Conservation (phyloP, 2,888 invertebrate genomes). For the Cryptus armator region DNA sequence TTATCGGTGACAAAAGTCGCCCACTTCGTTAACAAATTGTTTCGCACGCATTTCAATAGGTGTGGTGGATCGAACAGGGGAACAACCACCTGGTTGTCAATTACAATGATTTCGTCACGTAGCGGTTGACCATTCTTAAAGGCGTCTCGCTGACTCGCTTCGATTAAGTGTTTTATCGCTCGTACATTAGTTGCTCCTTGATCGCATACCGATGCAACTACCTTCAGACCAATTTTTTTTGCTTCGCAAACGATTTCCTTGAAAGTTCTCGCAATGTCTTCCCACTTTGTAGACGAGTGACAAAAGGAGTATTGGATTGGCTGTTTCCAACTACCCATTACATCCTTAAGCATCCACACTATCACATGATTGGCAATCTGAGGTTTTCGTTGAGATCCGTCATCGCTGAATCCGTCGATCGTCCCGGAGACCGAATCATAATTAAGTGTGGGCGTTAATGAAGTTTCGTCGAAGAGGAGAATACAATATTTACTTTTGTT, state of each 20-base stretch:
- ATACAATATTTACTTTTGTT: background rate
- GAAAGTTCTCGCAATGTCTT: conserved; percentile 4
- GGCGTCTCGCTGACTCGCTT: background rate
- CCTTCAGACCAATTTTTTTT: background rate
- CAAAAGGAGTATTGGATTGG: conserved; percentile 16
- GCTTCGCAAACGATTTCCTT: background rate
- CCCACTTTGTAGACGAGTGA: conserved; percentile 14
- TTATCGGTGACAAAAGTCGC: background rate
- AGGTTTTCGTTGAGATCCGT: conserved; percentile 5
- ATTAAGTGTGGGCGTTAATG: background rate
- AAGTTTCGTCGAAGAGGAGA: conserved; percentile 32
- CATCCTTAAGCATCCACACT: conserved; percentile 34
- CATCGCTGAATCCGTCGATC: conserved; percentile 20
- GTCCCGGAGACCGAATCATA: conserved; percentile 7
- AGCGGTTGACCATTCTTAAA: background rate
- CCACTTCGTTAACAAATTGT: conserved; percentile 25
- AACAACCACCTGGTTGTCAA: conserved; percentile 5
- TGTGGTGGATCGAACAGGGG: conserved; percentile 25
- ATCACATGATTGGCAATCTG: conserved; percentile 18
- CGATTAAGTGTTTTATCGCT: background rate
- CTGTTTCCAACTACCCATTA: conserved; percentile 29
- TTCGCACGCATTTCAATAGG: conserved; percentile 17
- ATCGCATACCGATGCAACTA: conserved; percentile 12
- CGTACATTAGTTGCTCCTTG: conserved; percentile 20
- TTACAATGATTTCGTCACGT: conserved; percentile 5